phyloP scores from a whole-genome alignment of 2,888 invertebrate species.

The Sericinus montela region DNA sequence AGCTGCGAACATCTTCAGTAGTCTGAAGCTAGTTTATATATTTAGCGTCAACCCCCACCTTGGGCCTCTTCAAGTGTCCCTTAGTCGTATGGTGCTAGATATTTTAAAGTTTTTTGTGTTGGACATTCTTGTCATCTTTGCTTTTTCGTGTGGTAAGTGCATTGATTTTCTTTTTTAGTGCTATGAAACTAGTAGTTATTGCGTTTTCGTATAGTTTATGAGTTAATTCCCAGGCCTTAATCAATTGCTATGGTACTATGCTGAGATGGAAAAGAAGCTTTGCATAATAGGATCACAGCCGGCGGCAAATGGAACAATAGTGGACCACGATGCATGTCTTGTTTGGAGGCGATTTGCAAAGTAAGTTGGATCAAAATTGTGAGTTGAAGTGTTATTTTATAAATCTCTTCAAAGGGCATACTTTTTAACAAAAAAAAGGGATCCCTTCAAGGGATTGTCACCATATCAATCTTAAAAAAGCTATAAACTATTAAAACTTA shows the following conservation, averaged over 20 bases:
- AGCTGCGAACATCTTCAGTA: constrained; percentile 97
- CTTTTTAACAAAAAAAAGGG: too few species aligned
- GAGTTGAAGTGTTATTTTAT: too few species aligned
- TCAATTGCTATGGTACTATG: constrained; percentile 93
- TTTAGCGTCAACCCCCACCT: constrained; percentile 98
- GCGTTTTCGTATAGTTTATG: too few species aligned
- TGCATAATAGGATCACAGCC: constrained; percentile 82
- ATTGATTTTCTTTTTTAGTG: background rate
- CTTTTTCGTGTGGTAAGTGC: constrained; percentile 92
- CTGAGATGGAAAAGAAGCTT: constrained; percentile 91
- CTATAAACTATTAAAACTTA: too few species aligned
- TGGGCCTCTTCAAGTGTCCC: constrained; percentile 96
- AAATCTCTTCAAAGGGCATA: too few species aligned
- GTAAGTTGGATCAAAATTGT: constrained; percentile 64
- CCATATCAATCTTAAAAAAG: too few species aligned
- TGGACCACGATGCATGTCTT: constrained; percentile 87
- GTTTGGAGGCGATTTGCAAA: constrained; percentile 94
- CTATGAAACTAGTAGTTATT: too few species aligned
- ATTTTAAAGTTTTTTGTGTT: constrained; percentile 98
- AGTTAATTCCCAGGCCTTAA: constrained; percentile 81
- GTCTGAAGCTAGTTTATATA: constrained; percentile 97
- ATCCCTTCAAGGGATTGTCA: too few species aligned
- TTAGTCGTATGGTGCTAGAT: constrained; percentile 96
- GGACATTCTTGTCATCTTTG: constrained; percentile 94
- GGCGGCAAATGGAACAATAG: constrained; percentile 54